Evolutionary conservation across 2,113 vertebrate species (phyloP), one percentile per base, ranked within the genome.

Genomic region (Myotis yumanensis): DNA sequence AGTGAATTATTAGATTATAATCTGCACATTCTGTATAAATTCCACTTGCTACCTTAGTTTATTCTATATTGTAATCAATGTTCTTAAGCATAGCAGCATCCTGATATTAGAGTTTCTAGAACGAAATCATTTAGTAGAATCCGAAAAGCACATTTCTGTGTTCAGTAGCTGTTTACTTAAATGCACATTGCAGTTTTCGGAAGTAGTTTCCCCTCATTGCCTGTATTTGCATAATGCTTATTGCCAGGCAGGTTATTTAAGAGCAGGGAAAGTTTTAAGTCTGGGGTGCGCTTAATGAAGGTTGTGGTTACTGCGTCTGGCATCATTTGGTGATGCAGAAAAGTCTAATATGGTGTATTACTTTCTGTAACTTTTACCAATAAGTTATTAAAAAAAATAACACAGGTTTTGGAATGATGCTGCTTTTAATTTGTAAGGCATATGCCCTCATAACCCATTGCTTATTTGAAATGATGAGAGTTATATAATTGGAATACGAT

Each of bases 211-310:
- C 23, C 69, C 2, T 25, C 93, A 95, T 71, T 84, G 97, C 68
- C 72, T 93, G 11, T 54, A 96, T 98, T 97, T 97, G 48, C 96
- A 96, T 97, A 98, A 97, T 79, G 83, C 97, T 98, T 98, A 97
- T 97, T 96, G 71, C 86, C 93, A 97, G 89, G 57, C 81, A 97
- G 80, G 77, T 97, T 97, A 96, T 97, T 97, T 95, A 96, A 97
- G 84, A 96, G 93, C 83, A 86, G 69, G 92, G 93, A 96, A 97
- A 97, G 71, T 90, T 94, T 83, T 81, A 97, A 97, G 95, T 94
- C 96, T 75, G 81, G 76, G 73, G 28, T 83, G 40, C 97, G 43
- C 80, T 98, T 98, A 98, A 98, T 98, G 97, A 98, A 96, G 93
- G 81, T 76, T 96, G 76, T 86, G 89, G 97, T 98, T 91, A 86